Evolutionary conservation across 2,113 vertebrate genomes (phyloP), one percentile per base, ranked within the genome.

Genomic region (Sitta europaea): DNA sequence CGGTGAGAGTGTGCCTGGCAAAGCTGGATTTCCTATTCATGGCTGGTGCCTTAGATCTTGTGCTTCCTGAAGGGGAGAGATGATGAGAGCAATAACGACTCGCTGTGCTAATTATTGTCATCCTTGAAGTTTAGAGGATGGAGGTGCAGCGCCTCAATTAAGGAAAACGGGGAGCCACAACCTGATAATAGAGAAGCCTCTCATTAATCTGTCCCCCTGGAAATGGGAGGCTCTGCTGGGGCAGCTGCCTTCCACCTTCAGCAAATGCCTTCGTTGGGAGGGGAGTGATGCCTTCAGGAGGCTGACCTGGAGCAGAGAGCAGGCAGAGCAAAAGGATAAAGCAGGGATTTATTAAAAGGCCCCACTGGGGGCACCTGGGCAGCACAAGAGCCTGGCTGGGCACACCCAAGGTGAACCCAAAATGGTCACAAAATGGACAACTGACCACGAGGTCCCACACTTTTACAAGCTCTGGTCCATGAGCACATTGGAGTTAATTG

Each of bases 91-190:
- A 94, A 94, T 93, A 57, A 96, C 77, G 76, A 33, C 80, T 84
- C 12, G 68, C 85, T 94, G 91, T 20, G 91, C 90, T 95, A 96
- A 96, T 97, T 96, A 94, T 68, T 77, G 94, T 42, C 94, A 76
- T 40, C 53, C 93, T 94, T 85, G 82, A 97, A 96, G 90, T 94
- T 94, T 51, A 50, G 93, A 96, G 89, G 80, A 79, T 36, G 94
- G 93, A 94, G 80, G 88, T 57, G 55, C 86, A n/a, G 36, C 8
- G 16, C 73, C 63, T 88, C 94, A 75, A 88, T 85, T 93, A 93
- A 33, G 89, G 38, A 72, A 94, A 96, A 75, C 1, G 53, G 78
- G n/a, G 50, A 77, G 59, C 4, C 1, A 25, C 84, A 89, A 94
- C 59, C 81, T 42, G 7, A 28, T 90, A 77, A 83, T 47, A 2